Percentiles rank a stretch among this genome's conserved stretches.
These are phyloP conservation scores for Onychomys torridus DNA, from an alignment of 2,797 vertebrate genomes.

Conservation along the genomic window DNA sequence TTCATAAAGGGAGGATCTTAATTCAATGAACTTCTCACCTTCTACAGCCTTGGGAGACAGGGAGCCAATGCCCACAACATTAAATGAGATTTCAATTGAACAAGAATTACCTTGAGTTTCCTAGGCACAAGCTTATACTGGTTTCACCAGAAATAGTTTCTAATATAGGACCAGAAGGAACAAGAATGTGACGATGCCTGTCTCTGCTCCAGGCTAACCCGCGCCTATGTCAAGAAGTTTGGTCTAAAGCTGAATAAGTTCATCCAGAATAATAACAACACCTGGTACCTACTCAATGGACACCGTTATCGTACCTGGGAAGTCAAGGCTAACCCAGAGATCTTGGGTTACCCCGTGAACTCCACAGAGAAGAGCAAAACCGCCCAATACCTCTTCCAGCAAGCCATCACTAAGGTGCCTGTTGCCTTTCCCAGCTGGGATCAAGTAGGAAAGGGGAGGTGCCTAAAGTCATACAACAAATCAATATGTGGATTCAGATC, in stretches of 20 bases:
- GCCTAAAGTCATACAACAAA: background rate
- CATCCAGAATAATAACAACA: conserved; percentile 88
- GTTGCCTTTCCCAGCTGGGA: background rate
- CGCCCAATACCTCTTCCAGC: conserved; percentile 86
- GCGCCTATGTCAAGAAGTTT: conserved; percentile 85
- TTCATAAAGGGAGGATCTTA: background rate
- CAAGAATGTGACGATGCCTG: background rate
- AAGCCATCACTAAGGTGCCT: conserved; percentile 49
- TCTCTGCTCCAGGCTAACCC: conserved; percentile 87
- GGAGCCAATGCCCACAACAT: background rate
- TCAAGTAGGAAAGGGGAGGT: background rate
- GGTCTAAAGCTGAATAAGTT: conserved; percentile 87
- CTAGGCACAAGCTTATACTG: background rate
- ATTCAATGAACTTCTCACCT: background rate
- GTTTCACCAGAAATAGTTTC: conserved; percentile 13
- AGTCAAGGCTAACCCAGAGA: conserved; percentile 87
- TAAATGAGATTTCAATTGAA: background rate
- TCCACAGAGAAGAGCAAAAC: conserved; percentile 87
- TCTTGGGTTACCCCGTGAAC: conserved; percentile 88
- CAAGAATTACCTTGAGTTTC: background rate
- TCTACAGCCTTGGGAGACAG: background rate
- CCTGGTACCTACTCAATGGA: conserved; percentile 90
- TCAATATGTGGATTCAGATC: background rate
- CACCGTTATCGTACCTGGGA: conserved; percentile 81
- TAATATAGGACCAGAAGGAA: background rate